Conservation (phyloP, 2,888 invertebrate species). For the Neria commutata region DNA sequence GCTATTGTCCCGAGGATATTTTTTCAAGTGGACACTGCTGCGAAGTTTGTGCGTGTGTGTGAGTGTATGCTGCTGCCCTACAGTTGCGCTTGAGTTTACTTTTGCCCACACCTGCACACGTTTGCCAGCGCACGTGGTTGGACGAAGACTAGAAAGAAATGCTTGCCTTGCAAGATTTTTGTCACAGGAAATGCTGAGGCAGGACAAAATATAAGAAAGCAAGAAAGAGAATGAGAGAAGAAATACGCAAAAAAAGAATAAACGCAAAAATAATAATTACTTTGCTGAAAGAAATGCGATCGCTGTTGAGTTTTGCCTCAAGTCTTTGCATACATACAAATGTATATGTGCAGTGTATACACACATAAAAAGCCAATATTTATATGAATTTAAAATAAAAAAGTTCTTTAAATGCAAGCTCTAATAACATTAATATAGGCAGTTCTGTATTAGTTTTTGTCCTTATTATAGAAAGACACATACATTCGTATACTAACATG, state of each 20-base stretch:
- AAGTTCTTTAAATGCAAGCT: neutral
- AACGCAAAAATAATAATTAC: neutral
- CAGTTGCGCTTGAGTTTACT: slow-evolving; percentile 4
- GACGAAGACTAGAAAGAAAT: no score
- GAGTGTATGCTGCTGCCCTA: neutral
- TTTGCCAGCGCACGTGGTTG: neutral
- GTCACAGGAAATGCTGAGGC: neutral
- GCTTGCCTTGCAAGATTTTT: neutral
- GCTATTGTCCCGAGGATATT: slow-evolving; percentile 19
- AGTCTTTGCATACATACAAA: no score
- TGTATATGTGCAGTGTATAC: neutral
- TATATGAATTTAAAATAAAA: neutral
- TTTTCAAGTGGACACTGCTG: slow-evolving; percentile 4
- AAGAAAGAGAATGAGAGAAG: neutral
- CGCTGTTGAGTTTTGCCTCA: neutral
- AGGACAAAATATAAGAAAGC: neutral
- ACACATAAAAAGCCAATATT: neutral
- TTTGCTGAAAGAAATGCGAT: neutral
- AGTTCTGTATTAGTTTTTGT: no score
- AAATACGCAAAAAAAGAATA: neutral
- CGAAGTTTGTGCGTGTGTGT: neutral
- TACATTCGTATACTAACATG: no score
- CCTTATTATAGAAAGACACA: no score
- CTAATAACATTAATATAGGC: no score
- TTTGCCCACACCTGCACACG: slow-evolving; percentile 1